Evolutionary conservation across 2,797 vertebrate genomes (phyloP), one percentile per base, ranked within the genome.

Genomic region (Oreonectes daqikongensis): DNA sequence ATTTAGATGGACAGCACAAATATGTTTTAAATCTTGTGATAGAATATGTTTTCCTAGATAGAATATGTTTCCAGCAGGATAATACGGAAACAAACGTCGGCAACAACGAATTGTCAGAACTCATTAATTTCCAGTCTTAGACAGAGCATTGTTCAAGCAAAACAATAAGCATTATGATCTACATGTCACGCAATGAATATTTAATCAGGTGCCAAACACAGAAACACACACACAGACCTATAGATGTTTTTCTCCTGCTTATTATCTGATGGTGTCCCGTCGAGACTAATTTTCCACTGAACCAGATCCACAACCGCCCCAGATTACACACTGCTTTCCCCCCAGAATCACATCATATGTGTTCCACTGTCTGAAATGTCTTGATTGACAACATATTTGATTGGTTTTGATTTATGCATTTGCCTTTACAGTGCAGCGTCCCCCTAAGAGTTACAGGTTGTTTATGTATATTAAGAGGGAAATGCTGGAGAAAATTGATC

Each of bases 361-460:
- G 71, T n/a, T 15, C 57, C 22, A 26, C 68, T 2, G 73, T 82
- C 70, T 2, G 8, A 3, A 73, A 52, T 53, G n/a, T 22, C 74
- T 40, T 86, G 88, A 90, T 85, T 88, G 87, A 89, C 82, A 57
- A 79, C 64, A 50, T 74, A 76, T 75, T 83, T 85, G 81, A 90
- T 82, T 87, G 84, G 85, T 86, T 90, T 84, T 87, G 87, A 84
- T 87, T 87, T 81, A 86, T 86, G 80, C 52, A 72, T 86, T 70
- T 82, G 81, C 75, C 78, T 28, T 68, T 74, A 65, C 73, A 46
- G 63, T 76, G 53, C 20, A 11, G 50, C 32, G 57, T 79, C 61
- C 79, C 84, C 70, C 72, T 66, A 42, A 64, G 12, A 67, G 42
- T 10, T 78, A 57, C 81, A 88, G 83, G 78, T 88, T 86, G 84